Evolutionary conservation across 2,888 invertebrate genomes (phyloP).

Genomic region (Eucriotettix oculatus): DNA sequence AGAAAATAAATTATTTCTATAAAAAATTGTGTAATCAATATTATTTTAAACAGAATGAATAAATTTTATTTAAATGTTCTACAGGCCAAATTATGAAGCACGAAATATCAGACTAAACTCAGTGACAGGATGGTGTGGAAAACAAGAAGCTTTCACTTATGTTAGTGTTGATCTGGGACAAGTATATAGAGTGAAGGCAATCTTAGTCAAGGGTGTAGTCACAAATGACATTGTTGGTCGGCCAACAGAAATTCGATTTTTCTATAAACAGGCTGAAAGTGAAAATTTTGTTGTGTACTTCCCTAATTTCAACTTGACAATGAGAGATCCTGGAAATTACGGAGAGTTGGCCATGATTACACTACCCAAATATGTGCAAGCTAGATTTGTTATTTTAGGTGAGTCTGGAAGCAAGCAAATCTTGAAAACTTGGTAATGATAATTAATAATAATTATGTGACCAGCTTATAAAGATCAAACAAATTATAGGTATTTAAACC

Average conservation of each 20-base stretch:
- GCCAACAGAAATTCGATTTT: conserved; percentile 90
- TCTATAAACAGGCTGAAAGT: conserved; percentile 86
- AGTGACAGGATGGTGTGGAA: conserved; percentile 93
- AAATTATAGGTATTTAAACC: not conserved
- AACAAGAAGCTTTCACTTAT: conserved; percentile 90
- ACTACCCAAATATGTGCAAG: conserved; percentile 82
- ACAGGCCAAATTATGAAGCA: conserved; percentile 71
- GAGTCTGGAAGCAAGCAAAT: conserved; percentile 4
- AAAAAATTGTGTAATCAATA: no score
- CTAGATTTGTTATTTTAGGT: conserved; percentile 74
- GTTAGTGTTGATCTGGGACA: conserved; percentile 88
- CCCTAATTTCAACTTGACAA: conserved; percentile 88
- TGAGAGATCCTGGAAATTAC: conserved; percentile 91
- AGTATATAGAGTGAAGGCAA: conserved; percentile 83
- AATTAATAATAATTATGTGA: no score
- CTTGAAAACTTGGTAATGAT: no score
- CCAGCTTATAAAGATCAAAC: not conserved
- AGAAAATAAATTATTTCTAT: no score
- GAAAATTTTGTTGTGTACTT: conserved; percentile 95
- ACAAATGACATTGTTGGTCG: conserved; percentile 90
- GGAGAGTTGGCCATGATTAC: conserved; percentile 94
- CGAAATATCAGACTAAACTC: conserved; percentile 77
- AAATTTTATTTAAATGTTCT: conserved; percentile 4
- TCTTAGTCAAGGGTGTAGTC: conserved; percentile 84
- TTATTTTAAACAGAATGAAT: not conserved